Base-by-base conservation (phyloP, 2,888 invertebrate species). In the Pogonocherus hispidulus region DNA sequence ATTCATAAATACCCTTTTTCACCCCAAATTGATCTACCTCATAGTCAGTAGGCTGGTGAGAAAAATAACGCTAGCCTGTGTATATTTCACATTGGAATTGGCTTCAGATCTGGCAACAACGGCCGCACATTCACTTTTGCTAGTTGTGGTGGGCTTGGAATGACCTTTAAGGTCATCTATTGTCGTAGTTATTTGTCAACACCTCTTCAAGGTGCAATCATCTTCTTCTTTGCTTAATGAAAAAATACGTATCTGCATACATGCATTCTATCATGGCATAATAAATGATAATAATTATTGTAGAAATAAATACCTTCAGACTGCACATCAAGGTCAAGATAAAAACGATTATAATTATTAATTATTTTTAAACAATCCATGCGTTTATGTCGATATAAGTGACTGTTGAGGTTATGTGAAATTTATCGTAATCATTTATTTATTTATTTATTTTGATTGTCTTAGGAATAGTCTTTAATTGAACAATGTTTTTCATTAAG, bases 111-210 rank as follows among this genome's bases (percentile, higher is more conserved):
- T 27, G 27, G 14, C 23, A 52, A 27, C 51, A 27, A 14, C 2
- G 2, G 1, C 1, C 16, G n/a, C 41, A 41, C 41, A n/a, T n/a
- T 41, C 41, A 6, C 41, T 41, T 14, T 41, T 0, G 32, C 32
- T 37, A n/a, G 9, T 14, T 32, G 9, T 19, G 6, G 56, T 56
- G 35, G 56, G 56, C n/a, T 37, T 41, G 44, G n/a, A 37, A 37
- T 23, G 56, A 56, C 56, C 56, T 56, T 56, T 18, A 35, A 56
- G 56, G 56, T 56, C 56, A 56, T 37, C 56, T 41, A 18, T 56
- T 56, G 11, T 37, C 14, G 56, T 14, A 14, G 27, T 6, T 27
- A 8, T n/a, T 37, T 37, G 37, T 3, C 8, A 3, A 5, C 41
- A 41, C 16, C 41, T 41, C 41, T n/a, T 8, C 41, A 4, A 41